Base-by-base conservation (phyloP, 2,888 invertebrate species). In the Apotomis betuletana region DNA sequence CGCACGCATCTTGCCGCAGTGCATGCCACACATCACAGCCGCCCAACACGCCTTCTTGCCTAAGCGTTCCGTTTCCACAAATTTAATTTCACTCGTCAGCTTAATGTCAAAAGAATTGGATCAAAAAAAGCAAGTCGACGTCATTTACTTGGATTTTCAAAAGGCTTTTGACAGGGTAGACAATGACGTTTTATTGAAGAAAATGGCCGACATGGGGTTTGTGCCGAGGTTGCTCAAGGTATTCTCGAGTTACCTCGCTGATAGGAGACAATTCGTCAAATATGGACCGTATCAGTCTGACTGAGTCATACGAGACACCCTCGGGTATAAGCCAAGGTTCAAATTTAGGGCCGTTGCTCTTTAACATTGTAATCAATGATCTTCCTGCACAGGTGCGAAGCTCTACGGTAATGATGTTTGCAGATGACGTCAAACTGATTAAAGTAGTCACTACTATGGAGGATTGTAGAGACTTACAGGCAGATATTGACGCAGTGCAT, bases 351-450 rank as follows among this genome's bases (percentile, higher is more conserved):
- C 65, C 65, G 8, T 46, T 65, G 8, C 57, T 65, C 0, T 65
- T 65, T 44, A 6, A 9, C 4, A 44, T 64, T 6, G 4, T 64
- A n/a, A 41, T 64, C 38, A 64, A 64, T 44, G 63, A 63, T n/a
- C 44, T 58, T 15, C 49, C 63, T n/a, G 51, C 46, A 36, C 46
- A 54, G 10, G 46, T 64, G 12, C 44, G 55, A 41, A 51, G 59
- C 52, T 57, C 58, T 12, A 70, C 64, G 58, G 65, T 64, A 12
- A 60, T 71, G 27, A 9, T 74, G 38, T 71, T 65, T 5, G 41
- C 60, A 8, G 49, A 54, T 27, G 74, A 74, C 36, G 36, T 69
- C n/a, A 74, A 70, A 8, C 36, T 55, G 41, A 6, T 41, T 5
- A 41, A 41, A 15, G 69, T 6, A 64, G 59, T 3, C 55, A 52